Percentiles rank a stretch among this genome's conserved stretches.
Evolutionary conservation across 1,140 invertebrate genomes (phyloP).

Genomic region (Solen grandis): DNA sequence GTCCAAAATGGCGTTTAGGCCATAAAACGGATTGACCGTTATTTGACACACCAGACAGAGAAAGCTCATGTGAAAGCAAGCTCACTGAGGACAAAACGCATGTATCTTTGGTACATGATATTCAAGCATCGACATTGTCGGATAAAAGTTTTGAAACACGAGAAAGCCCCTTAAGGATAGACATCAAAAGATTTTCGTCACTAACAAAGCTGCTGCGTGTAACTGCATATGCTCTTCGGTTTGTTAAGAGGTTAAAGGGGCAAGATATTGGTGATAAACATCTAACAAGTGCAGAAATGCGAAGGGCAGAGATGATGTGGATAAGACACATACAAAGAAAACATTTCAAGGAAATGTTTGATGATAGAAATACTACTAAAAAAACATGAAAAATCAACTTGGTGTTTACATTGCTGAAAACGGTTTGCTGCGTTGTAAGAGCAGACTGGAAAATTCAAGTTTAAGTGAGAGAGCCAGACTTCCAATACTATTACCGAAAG

Average conservation of each 20-base stretch:
- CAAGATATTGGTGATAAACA: not conserved
- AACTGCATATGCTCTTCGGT: not conserved
- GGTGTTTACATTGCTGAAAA: not conserved
- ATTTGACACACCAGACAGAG: no score
- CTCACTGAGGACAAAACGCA: not conserved
- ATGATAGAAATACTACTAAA: not conserved
- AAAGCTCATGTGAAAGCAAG: not conserved
- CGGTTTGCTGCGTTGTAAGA: not conserved
- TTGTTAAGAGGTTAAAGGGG: not conserved
- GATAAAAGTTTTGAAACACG: not conserved
- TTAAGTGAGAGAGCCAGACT: not conserved
- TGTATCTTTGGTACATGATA: not conserved
- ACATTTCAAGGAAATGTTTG: slow-evolving; percentile 10
- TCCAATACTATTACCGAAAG: not conserved
- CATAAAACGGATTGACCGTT: no score
- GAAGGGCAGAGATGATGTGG: not conserved
- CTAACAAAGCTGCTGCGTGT: not conserved
- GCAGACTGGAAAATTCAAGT: not conserved
- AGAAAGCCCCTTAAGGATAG: not conserved
- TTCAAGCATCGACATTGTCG: not conserved
- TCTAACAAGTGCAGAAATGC: not conserved
- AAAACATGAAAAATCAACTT: slow-evolving; percentile 11
- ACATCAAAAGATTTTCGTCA: not conserved
- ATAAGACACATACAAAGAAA: not conserved
- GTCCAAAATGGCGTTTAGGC: slow-evolving; percentile 18